phyloP scores from a whole-genome alignment of 2,113 vertebrate species.

The chimpanzee (Pan troglodytes) region DNA sequence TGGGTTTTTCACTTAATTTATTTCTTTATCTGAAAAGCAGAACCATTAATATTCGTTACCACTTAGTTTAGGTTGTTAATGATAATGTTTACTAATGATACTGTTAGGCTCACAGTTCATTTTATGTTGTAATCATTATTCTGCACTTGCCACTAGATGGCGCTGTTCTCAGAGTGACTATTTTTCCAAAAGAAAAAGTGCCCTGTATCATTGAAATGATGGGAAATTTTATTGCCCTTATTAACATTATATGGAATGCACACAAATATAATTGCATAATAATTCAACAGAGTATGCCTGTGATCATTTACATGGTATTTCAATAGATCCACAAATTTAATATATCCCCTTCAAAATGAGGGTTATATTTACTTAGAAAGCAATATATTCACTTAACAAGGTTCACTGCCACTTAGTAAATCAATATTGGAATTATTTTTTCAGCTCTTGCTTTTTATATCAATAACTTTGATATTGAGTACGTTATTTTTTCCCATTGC shows the following conservation, averaged over 20 bases:
- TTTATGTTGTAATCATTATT: neutral
- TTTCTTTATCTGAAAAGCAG: neutral
- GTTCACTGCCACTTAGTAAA: neutral
- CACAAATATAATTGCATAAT: neutral
- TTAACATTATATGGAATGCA: neutral
- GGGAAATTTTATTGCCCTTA: neutral
- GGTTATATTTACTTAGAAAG: neutral
- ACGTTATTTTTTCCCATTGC: neutral
- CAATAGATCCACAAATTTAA: neutral
- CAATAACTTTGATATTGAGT: neutral
- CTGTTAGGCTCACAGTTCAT: neutral
- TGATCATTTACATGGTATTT: neutral
- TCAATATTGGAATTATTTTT: neutral
- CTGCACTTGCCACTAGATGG: slow-evolving; percentile 49
- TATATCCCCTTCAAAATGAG: neutral
- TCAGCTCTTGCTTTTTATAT: neutral
- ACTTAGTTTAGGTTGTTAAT: neutral
- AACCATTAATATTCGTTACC: neutral
- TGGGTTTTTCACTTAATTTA: neutral
- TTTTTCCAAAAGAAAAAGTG: neutral
- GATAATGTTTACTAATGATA: neutral
- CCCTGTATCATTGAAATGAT: neutral
- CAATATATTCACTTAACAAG: neutral
- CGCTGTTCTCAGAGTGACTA: slow-evolving; percentile 30
- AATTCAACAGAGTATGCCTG: neutral